These are phyloP conservation scores for Henricia sp. DNA, from an alignment of 53 echinoderm and acorn worm genomes.

Conservation along the genomic window DNA sequence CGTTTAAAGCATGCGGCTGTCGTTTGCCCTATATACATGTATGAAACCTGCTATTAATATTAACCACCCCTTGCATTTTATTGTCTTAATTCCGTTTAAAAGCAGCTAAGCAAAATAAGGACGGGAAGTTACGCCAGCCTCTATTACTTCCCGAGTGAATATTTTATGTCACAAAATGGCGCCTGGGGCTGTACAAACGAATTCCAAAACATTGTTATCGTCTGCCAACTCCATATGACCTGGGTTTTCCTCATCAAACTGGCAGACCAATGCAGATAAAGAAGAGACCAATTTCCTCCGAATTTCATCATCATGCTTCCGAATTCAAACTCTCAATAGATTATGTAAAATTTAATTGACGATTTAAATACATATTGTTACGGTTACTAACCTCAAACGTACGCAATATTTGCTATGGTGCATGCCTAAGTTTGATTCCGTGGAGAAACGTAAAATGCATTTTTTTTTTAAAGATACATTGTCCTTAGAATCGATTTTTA, in stretches of 20 bases:
- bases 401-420: no score
- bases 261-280: not conserved
- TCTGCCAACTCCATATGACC: constrained; percentile 45
- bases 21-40: no score
- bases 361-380: no score
- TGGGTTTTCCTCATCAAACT: not conserved
- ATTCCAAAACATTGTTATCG: constrained; percentile 5
- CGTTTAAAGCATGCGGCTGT: no score
- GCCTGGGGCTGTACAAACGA: constrained; percentile 18
- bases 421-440: no score
- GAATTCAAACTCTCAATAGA: no score
- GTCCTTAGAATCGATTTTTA: no score
- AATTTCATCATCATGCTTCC: not conserved
- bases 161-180: constrained; percentile 22
- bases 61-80: constrained; percentile 3
- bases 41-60: not conserved
- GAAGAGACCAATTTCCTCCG: not conserved
- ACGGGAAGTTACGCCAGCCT: constrained; percentile 35
- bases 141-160: constrained; percentile 41
- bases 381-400: no score
- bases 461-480: no score
- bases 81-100: constrained; percentile 28
- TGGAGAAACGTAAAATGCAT: no score
- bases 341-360: no score
- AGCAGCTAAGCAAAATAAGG: constrained; percentile 22